Base-by-base conservation (phyloP, 2,888 invertebrate species). In the Stegophylla sp. region DNA sequence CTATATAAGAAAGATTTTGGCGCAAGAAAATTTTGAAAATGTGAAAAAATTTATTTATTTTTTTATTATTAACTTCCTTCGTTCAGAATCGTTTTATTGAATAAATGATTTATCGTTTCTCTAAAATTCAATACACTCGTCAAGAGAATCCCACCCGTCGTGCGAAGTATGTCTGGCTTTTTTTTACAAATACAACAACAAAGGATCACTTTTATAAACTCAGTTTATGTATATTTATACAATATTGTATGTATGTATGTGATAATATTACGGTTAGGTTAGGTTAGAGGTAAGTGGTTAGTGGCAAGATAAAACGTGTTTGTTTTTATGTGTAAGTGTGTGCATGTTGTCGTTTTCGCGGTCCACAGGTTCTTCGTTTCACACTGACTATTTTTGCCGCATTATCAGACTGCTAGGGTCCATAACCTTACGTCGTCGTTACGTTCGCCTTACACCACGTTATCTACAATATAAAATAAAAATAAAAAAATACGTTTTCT, bases 391-490 rank as follows among this genome's bases (percentile, higher is more conserved):
- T 74, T 48, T 74, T 74, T 34, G 48, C 20, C 63, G 63, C 74
- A 48, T 74, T 74, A 74, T 74, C 48, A 48, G 15, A 63, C 61
- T 45, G 26, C 61, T 45, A n/a, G 48, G 63, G 74, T 63, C 63
- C 74, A 34, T 74, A 63, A 74, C 74, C 74, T 63, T 48, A 28
- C 51, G 71, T 71, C 20, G 13, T 28, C n/a, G 13, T 53, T 71
- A 20, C 51, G 71, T 71, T 34, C 20, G 51, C n/a, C 20, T 53
- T 71, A 20, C 7, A 23, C 41, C 23, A 20, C 26, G 13, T 26
- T 26, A 45, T 73, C 43, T 59, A 26, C 59, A 3, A 15, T 20
- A 20, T 56, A 41, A 51, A n/a, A n/a, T n/a, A n/a, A n/a, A n/a
- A n/a, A n/a, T n/a, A 26, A 48, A 56, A 71, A 13, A 69, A 43